Evolutionary conservation across 2,113 vertebrate species (phyloP).

Genomic region (Micronycteris hirsuta): DNA sequence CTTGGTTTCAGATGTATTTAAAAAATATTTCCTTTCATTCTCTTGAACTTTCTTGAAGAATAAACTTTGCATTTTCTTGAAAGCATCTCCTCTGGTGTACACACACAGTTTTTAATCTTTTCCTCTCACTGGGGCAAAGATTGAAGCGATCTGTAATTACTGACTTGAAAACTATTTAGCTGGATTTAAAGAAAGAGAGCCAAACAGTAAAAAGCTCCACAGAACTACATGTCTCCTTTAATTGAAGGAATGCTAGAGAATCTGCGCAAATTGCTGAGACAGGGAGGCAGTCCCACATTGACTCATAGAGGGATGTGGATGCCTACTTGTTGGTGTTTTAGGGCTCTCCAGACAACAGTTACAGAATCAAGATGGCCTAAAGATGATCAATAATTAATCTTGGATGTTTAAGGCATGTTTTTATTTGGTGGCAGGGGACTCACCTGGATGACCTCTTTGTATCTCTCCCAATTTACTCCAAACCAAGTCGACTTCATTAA

Average conservation of each 20-base stretch:
- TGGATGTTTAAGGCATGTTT: conserved; percentile 24
- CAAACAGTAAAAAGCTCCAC: not conserved
- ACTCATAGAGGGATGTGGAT: not conserved
- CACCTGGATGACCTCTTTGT: not conserved
- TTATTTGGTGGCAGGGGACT: conserved; percentile 27
- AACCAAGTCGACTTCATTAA: conserved; percentile 34
- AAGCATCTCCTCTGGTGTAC: conserved; percentile 22
- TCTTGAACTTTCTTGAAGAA: conserved; percentile 57
- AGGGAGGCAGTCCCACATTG: not conserved
- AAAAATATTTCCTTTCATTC: conserved; percentile 69
- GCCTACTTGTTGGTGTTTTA: not conserved
- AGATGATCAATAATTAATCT: conserved; percentile 36
- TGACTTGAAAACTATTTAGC: conserved; percentile 42
- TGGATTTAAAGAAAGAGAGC: not conserved
- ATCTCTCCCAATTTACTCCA: conserved; percentile 14
- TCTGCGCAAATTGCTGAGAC: not conserved
- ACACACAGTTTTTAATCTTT: conserved; percentile 32
- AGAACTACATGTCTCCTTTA: not conserved
- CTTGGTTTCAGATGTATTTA: conserved; percentile 69
- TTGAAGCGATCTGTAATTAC: conserved; percentile 43
- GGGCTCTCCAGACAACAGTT: not conserved
- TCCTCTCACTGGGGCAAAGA: conserved; percentile 25
- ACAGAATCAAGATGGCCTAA: not conserved
- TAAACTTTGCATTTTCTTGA: conserved; percentile 62
- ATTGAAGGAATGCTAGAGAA: not conserved